Percentiles rank a stretch among this genome's conserved stretches.
Evolutionary conservation across 2,113 vertebrate species (phyloP).

Genomic region (Microcebus ravelobensis): DNA sequence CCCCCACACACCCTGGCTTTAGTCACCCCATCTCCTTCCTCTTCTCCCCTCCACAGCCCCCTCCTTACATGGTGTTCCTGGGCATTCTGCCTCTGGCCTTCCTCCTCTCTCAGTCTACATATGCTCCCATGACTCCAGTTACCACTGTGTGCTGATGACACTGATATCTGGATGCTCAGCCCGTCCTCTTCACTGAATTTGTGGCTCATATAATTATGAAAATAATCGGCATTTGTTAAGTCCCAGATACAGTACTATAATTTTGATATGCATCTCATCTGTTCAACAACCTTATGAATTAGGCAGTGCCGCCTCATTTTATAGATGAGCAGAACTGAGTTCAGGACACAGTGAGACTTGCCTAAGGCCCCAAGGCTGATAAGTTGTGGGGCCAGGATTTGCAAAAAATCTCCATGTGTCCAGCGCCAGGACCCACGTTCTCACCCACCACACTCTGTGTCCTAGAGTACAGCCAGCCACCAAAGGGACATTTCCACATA

Average conservation of each 20-base stretch:
- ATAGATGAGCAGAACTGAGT: neutral
- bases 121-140: neutral
- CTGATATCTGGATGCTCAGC: neutral
- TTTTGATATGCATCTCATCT: neutral
- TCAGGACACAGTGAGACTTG: neutral
- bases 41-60: no score
- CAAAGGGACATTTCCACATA: neutral
- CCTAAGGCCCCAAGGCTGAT: neutral
- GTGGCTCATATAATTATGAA: constrained; percentile 5
- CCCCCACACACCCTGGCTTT: neutral
- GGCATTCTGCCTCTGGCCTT: neutral
- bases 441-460: neutral
- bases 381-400: neutral
- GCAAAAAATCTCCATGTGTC: neutral
- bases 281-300: neutral
- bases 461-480: neutral
- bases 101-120: neutral
- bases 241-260: neutral
- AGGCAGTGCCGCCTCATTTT: neutral
- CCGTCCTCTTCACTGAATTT: neutral
- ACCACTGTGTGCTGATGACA: neutral
- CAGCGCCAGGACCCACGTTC: neutral
- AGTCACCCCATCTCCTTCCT: neutral
- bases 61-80: neutral
- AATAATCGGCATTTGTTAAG: constrained; percentile 2